Evolutionary conservation across 1,140 invertebrate species (phyloP).

Genomic region (Berghia stephanieae): DNA sequence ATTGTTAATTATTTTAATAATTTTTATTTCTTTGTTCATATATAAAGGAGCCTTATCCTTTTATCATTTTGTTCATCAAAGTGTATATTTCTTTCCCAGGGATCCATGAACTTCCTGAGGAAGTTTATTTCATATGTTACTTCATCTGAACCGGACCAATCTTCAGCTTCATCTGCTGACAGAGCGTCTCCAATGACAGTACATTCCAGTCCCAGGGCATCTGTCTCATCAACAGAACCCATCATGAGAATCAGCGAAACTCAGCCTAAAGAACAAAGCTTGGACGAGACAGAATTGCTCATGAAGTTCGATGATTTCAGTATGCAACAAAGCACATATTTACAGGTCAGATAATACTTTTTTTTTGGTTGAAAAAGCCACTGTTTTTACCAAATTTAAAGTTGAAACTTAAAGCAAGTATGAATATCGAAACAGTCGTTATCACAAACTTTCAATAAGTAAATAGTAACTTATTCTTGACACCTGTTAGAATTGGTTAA

Average conservation of each 20-base stretch:
- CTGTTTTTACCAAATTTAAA: too few relatives aligned
- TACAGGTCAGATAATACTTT: conserved; percentile 21
- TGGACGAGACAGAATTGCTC: conserved; percentile 31
- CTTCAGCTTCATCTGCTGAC: too few relatives aligned
- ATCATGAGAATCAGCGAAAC: conserved; percentile 23
- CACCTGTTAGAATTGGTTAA: too few relatives aligned
- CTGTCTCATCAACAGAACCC: conserved; percentile 15
- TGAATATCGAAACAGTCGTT: too few relatives aligned
- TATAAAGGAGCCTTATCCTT: neutral
- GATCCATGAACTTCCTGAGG: conserved; percentile 24
- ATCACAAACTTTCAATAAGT: too few relatives aligned
- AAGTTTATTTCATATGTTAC: conserved; percentile 21
- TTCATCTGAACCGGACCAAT: conserved; percentile 10
- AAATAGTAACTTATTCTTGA: too few relatives aligned
- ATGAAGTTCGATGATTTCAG: conserved; percentile 33
- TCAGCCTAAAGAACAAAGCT: conserved; percentile 17
- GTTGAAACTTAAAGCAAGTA: too few relatives aligned
- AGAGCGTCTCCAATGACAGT: conserved; percentile 23
- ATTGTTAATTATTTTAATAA: too few relatives aligned
- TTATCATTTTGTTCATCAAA: neutral
- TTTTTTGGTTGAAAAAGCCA: too few relatives aligned
- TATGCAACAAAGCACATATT: conserved; percentile 26
- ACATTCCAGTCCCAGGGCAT: conserved; percentile 17
- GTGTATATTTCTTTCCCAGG: neutral
- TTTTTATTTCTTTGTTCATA: neutral